Evolutionary conservation across 2,888 invertebrate genomes (phyloP).

Genomic region (Drosophila mercatorum): DNA sequence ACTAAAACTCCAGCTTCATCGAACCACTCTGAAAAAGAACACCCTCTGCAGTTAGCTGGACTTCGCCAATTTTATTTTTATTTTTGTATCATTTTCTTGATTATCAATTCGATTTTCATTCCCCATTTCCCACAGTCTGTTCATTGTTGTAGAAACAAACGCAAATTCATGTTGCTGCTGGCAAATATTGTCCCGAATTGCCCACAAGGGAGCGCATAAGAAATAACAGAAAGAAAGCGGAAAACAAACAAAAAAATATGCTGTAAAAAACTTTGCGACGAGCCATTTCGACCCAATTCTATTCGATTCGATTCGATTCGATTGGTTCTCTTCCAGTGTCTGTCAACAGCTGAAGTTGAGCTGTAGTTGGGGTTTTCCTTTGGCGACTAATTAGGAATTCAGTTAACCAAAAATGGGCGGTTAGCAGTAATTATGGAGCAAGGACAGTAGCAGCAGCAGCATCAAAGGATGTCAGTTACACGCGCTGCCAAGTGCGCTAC

Average conservation of each 20-base stretch:
- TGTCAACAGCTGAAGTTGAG: constrained; percentile 34
- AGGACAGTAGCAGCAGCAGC: neutral
- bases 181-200: constrained; percentile 55
- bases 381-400: constrained; percentile 38
- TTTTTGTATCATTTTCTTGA: constrained; percentile 47
- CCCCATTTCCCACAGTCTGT: neutral
- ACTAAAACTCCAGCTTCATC: neutral
- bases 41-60: neutral
- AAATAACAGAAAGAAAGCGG: constrained; percentile 8
- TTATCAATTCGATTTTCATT: constrained; percentile 48
- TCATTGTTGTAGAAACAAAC: constrained; percentile 28
- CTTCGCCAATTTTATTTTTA: constrained; percentile 18
- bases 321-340: constrained; percentile 44
- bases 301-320: constrained; percentile 31
- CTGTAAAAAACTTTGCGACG: constrained; percentile 48
- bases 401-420: constrained; percentile 16
- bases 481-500: constrained; percentile 20
- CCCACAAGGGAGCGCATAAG: constrained; percentile 28
- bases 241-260: neutral
- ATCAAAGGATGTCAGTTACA: constrained; percentile 25
- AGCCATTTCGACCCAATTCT: constrained; percentile 30
- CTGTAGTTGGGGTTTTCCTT: constrained; percentile 6
- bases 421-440: constrained; percentile 16
- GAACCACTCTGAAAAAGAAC: neutral
- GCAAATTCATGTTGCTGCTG: constrained; percentile 39